These are phyloP conservation scores for Poeciliopsis gracilis DNA, from an alignment of 2,797 vertebrate species.

Conservation along the genomic window DNA sequence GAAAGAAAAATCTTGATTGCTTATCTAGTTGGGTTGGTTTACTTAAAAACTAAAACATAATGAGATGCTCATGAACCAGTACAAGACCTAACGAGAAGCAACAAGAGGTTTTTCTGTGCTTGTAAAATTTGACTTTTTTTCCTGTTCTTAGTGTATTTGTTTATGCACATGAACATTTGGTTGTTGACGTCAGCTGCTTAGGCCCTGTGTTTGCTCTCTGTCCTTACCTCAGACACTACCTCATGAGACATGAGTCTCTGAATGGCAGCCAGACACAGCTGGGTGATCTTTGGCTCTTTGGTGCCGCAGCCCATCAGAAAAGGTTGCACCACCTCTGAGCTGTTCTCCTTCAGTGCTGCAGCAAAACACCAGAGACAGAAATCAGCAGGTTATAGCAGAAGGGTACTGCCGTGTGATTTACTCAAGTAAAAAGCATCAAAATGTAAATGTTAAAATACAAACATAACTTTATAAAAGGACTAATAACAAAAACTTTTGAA, in stretches of 20 bases:
- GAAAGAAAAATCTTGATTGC: not conserved
- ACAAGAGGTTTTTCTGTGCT: not conserved
- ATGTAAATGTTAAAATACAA: not conserved
- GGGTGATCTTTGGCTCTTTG: slow-evolving; percentile 99
- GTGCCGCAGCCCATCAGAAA: slow-evolving; percentile 99
- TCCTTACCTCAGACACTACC: slow-evolving; percentile 96
- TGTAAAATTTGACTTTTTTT: not conserved
- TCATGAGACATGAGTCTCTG: slow-evolving; percentile 99
- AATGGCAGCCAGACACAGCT: slow-evolving; percentile 95
- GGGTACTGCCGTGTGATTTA: not conserved
- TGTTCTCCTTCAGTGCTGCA: slow-evolving; percentile 96
- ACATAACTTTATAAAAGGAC: not conserved
- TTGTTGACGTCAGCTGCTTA: not conserved
- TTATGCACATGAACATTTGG: not conserved
- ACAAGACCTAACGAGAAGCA: not conserved
- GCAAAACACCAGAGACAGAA: slow-evolving; percentile 37
- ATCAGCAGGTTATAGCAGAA: not conserved
- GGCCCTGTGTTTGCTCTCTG: not conserved
- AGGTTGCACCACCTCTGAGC: slow-evolving; percentile 97
- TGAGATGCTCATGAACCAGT: not conserved
- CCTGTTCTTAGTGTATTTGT: not conserved
- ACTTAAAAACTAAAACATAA: not conserved
- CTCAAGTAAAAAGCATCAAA: not conserved
- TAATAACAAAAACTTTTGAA: not conserved
- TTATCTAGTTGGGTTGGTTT: not conserved